These are phyloP conservation scores for Musca domestica DNA, from an alignment of 1,140 invertebrate genomes.

Conservation along the genomic window DNA sequence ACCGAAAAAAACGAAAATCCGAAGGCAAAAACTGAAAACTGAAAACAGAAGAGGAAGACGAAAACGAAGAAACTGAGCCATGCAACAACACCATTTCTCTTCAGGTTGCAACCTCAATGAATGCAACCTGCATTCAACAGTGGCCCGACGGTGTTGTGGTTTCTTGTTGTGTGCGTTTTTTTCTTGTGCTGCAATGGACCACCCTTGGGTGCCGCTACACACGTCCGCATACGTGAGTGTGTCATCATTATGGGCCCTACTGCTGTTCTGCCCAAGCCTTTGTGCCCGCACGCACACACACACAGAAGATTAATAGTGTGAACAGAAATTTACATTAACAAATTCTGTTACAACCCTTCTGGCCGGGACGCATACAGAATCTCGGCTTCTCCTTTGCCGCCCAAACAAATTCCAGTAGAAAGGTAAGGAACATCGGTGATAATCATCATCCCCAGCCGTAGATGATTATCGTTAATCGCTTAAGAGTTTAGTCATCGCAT, in stretches of 20 bases:
- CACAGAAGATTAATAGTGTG: conserved; percentile 20
- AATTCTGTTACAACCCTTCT: not conserved
- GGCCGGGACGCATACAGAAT: no score
- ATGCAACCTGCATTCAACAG: no score
- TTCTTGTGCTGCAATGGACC: not conserved
- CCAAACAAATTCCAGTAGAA: no score
- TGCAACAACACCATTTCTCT: no score
- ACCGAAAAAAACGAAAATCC: not conserved
- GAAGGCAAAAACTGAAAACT: not conserved
- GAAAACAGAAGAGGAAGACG: not conserved
- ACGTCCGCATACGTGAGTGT: not conserved
- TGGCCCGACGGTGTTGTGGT: no score
- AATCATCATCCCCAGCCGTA: not conserved
- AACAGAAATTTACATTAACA: conserved; percentile 18
- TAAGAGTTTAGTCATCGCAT: no score
- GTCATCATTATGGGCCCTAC: not conserved
- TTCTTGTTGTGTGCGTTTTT: no score
- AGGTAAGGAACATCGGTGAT: not conserved
- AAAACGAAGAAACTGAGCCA: not conserved
- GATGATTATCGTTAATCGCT: conserved; percentile 5
- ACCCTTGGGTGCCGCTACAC: conserved; percentile 6
- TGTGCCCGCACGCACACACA: no score
- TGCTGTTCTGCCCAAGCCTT: no score
- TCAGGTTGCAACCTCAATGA: no score
- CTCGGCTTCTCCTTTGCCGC: no score